Evolutionary conservation across 2,797 vertebrate genomes (phyloP), one percentile per base, ranked within the genome.

Genomic region (Fringilla coelebs): DNA sequence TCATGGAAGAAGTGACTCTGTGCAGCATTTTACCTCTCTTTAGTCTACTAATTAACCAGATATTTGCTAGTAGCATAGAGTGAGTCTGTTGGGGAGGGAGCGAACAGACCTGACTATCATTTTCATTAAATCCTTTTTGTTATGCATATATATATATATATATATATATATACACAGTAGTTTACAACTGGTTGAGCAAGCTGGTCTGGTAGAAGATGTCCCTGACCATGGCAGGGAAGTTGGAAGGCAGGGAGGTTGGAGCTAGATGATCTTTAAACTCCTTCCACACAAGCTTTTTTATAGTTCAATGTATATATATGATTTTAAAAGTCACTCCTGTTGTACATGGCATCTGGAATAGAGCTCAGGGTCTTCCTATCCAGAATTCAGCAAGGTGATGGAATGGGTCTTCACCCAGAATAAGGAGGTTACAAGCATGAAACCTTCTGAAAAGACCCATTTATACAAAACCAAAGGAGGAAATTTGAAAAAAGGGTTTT

Each of bases 101-200:
- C n/a, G 13, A 94, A 65, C 19, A 51, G 32, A 68, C 12, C 5
- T 82, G 28, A 5, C 65, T 78, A 72, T 36, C 1, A 52, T 66
- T 83, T 85, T 61, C n/a, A 61, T 51, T 31, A 49, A 51, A 28
- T 34, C 8, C 32, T 46, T 61, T 63, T 31, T 31, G 10, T 10
- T 58, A 41, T 20, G 5, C 15, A 10, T 41, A 16, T n/a, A 1
- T 57, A 2, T 11, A 2, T 7, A 29, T 12, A 11, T 13, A 25
- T 4, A 28, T 17, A 16, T 10, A 16, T 28, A 16, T 16, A 22
- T 7, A 11, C 9, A 15, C 19, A 52, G 41, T 46, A 80, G 25
- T 68, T 81, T 89, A 26, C 15, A 66, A 36, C 45, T 45, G 36
- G 25, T 4, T 70, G 57, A 55, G 57, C 7, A 86, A 22, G 12